phyloP scores from a whole-genome alignment of 1,140 invertebrate genomes.

The Pachyrhynchus sulphureomaculatus region DNA sequence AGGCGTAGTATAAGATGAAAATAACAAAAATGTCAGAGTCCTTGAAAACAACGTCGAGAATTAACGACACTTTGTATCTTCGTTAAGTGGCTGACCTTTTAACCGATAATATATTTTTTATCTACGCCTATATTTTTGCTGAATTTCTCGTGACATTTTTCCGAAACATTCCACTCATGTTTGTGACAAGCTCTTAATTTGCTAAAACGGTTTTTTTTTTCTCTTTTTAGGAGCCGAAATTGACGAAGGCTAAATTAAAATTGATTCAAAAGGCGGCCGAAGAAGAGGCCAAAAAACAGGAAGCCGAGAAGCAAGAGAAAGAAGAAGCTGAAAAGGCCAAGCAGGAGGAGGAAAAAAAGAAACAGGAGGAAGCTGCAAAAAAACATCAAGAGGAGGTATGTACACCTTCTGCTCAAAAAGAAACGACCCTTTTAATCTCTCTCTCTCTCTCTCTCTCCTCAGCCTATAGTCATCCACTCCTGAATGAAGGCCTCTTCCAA shows the following conservation, averaged over 20 bases:
- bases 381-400: too few species aligned
- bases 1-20: too few species aligned
- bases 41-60: too few species aligned
- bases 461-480: too few species aligned
- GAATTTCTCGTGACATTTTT: background rate
- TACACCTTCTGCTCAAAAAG: too few species aligned
- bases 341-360: background rate
- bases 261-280: conserved; percentile 13
- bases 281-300: background rate
- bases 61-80: too few species aligned
- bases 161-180: conserved; percentile 28
- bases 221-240: conserved; percentile 33
- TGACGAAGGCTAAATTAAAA: conserved; percentile 27
- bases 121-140: background rate
- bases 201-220: conserved; percentile 29
- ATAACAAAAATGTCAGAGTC: too few species aligned
- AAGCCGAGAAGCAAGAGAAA: background rate
- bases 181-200: conserved; percentile 35
- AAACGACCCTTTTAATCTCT: too few species aligned
- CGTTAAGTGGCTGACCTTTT: too few species aligned
- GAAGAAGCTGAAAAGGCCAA: background rate
- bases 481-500: too few species aligned
- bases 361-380: background rate
- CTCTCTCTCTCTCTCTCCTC: too few species aligned
- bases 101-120: too few species aligned